Conservation (phyloP, 2,113 vertebrate genomes). For the Tor tambroides region DNA sequence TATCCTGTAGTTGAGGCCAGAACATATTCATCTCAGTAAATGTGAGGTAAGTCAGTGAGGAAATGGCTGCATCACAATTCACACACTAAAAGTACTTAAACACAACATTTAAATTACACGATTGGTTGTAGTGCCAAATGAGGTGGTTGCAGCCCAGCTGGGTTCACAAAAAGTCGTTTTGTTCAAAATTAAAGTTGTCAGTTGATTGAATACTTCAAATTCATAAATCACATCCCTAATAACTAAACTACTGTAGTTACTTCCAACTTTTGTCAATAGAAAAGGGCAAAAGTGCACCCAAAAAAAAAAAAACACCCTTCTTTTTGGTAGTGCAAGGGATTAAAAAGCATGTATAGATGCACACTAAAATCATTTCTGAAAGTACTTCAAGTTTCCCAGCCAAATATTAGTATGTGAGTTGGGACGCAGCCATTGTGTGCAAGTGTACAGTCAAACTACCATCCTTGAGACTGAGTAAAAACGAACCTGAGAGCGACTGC, state of each 20-base stretch:
- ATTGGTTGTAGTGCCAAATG: background rate
- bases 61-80: background rate
- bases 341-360: background rate
- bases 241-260: background rate
- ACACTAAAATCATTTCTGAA: background rate
- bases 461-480: too few relatives aligned
- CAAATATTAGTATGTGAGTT: background rate
- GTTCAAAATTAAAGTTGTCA: too few relatives aligned
- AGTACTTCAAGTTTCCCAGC: background rate
- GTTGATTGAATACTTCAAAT: background rate
- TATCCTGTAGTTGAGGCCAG: background rate
- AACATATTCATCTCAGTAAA: background rate
- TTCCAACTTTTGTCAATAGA: background rate
- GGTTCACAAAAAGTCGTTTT: too few relatives aligned
- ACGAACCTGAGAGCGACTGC: slow-evolving; percentile 54
- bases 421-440: background rate
- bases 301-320: too few relatives aligned
- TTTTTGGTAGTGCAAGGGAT: background rate
- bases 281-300: background rate
- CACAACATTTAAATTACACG: background rate
- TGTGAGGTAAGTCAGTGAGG: background rate
- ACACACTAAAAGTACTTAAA: background rate
- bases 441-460: background rate
- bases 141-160: background rate
- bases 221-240: background rate